phyloP scores from a whole-genome alignment of 1,140 invertebrate genomes.

The Pemphigus obesinymphae region DNA sequence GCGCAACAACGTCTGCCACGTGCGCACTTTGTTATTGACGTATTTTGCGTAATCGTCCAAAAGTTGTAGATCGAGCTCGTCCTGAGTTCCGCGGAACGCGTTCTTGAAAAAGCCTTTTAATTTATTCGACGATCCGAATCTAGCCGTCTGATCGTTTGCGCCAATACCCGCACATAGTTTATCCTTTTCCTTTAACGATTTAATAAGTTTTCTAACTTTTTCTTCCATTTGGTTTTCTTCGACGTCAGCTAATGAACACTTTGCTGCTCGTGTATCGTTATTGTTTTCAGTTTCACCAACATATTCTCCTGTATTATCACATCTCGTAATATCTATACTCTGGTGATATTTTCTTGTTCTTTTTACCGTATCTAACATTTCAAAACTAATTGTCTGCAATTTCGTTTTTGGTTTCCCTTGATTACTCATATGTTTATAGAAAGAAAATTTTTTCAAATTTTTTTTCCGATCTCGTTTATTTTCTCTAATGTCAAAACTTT shows the following conservation, averaged over 20 bases:
- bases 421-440: not conserved
- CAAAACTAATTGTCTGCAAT: not conserved
- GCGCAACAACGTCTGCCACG: not conserved
- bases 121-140: not conserved
- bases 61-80: not conserved
- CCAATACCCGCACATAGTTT: not conserved
- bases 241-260: not conserved
- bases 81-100: not conserved
- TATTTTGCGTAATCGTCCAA: not conserved
- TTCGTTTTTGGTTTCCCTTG: not conserved
- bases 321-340: not conserved
- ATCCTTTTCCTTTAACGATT: not conserved
- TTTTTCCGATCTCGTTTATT: not conserved
- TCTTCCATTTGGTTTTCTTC: not conserved
- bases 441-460: not conserved
- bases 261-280: too few species aligned
- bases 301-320: not conserved
- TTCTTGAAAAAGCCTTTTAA: not conserved
- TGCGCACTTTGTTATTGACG: not conserved
- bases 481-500: not conserved
- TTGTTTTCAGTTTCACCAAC: too few species aligned
- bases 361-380: not conserved
- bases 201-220: not conserved
- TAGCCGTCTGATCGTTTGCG: not conserved
- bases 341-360: not conserved